A percentile compares a stretch with the other conserved stretches of the same genome.
phyloP scores from a whole-genome alignment of 1,140 invertebrate genomes.

The Eriocheir sinensis region DNA sequence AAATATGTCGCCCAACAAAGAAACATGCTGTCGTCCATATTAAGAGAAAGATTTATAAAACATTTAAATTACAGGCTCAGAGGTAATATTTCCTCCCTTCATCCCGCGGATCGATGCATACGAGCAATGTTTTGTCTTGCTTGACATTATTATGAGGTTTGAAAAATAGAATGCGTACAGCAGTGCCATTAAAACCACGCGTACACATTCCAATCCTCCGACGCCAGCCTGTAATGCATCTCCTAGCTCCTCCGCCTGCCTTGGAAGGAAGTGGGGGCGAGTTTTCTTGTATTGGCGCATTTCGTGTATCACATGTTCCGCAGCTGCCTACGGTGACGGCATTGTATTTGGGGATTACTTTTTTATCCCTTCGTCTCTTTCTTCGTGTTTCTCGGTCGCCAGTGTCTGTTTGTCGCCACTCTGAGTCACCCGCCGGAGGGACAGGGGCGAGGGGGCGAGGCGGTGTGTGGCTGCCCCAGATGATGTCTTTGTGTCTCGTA shows the following conservation, averaged over 20 bases:
- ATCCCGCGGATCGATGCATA: background rate
- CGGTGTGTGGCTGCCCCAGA: background rate
- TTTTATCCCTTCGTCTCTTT: too few species aligned
- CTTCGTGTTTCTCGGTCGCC: background rate
- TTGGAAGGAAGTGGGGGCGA: background rate
- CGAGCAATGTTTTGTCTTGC: background rate
- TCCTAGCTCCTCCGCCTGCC: background rate
- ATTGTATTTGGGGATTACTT: background rate
- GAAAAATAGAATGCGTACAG: background rate
- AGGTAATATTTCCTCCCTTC: conserved; percentile 12
- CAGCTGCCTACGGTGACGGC: background rate
- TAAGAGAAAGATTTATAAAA: conserved; percentile 27
- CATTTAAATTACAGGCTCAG: background rate
- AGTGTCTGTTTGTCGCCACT: background rate
- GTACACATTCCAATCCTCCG: background rate
- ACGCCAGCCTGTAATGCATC: background rate
- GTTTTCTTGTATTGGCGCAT: background rate
- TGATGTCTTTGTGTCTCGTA: conserved; percentile 2
- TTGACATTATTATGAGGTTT: background rate
- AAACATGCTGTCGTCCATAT: background rate
- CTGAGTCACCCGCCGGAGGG: background rate
- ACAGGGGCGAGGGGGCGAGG: background rate
- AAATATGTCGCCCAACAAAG: conserved; percentile 25
- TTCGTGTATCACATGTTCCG: background rate
- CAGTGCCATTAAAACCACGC: background rate